Percentiles rank a stretch among this genome's conserved stretches.
Conservation (phyloP, 2,888 invertebrate species). For the Mesoligia furuncula region DNA sequence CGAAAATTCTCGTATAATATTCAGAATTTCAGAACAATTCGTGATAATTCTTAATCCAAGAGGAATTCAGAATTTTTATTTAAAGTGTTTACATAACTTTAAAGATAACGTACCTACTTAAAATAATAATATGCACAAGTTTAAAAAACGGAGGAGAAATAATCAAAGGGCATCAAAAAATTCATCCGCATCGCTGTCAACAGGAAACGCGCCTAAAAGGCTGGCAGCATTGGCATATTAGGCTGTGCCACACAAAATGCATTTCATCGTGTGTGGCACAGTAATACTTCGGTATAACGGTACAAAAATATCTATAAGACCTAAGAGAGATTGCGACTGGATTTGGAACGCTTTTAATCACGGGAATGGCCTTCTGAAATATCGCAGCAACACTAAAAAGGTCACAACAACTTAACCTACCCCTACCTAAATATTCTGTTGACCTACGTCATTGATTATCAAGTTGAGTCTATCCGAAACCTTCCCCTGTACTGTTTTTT, state of each 20-base stretch:
- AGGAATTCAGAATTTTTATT: neutral
- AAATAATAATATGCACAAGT: too few relatives aligned
- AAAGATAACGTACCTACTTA: too few relatives aligned
- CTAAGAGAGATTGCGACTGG: neutral
- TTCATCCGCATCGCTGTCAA: too few relatives aligned
- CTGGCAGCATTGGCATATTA: neutral
- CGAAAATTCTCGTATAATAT: slow-evolving; percentile 18
- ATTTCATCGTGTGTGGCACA: neutral
- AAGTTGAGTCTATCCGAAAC: neutral
- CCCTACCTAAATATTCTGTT: neutral
- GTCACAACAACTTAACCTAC: neutral
- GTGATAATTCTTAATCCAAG: neutral
- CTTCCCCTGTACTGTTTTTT: neutral
- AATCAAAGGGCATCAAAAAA: too few relatives aligned
- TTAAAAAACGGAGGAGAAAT: too few relatives aligned
- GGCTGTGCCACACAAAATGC: neutral
- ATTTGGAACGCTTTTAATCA: neutral
- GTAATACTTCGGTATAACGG: neutral
- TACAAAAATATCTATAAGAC: neutral
- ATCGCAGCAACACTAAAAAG: neutral
- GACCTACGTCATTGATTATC: neutral
- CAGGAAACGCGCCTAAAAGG: too few relatives aligned
- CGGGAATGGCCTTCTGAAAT: neutral
- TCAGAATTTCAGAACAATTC: neutral
- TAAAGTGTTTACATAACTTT: too few relatives aligned